phyloP scores from a whole-genome alignment of 2,888 invertebrate genomes.

The Eupsilia transversa region DNA sequence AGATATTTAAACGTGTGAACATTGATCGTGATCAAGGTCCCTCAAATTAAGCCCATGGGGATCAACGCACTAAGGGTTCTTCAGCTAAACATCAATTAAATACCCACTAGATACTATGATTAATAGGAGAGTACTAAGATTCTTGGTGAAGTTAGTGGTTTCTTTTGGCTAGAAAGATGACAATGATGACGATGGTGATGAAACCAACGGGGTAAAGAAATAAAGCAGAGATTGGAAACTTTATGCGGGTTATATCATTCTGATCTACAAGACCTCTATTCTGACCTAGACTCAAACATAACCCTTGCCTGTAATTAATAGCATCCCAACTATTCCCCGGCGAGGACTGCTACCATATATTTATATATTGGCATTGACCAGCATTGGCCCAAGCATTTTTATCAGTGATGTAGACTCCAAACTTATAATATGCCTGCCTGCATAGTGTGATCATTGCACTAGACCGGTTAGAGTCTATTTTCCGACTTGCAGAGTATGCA shows the following conservation, averaged over 20 bases:
- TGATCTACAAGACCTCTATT: background rate
- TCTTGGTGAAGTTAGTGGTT: background rate
- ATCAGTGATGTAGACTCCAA: too few relatives aligned
- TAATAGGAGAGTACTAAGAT: background rate
- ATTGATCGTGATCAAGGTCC: background rate
- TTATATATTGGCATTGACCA: too few relatives aligned
- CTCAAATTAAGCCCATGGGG: background rate
- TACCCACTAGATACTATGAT: background rate
- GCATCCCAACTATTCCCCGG: background rate
- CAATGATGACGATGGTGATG: background rate
- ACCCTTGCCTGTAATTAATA: background rate
- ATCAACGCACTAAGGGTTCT: background rate
- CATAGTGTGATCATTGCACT: constrained; percentile 16
- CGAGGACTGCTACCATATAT: background rate
- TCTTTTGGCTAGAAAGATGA: background rate
- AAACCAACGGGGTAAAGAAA: background rate
- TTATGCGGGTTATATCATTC: too few relatives aligned
- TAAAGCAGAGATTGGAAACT: background rate
- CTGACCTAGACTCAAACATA: background rate
- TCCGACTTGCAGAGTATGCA: background rate
- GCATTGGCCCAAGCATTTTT: too few relatives aligned
- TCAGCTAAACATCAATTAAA: background rate
- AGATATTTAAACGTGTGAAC: constrained; percentile 1
- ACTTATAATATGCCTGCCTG: too few relatives aligned
- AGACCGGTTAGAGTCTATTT: constrained; percentile 28